phyloP scores from a whole-genome alignment of 2,797 vertebrate species.

The Tiaroga cobitis region DNA sequence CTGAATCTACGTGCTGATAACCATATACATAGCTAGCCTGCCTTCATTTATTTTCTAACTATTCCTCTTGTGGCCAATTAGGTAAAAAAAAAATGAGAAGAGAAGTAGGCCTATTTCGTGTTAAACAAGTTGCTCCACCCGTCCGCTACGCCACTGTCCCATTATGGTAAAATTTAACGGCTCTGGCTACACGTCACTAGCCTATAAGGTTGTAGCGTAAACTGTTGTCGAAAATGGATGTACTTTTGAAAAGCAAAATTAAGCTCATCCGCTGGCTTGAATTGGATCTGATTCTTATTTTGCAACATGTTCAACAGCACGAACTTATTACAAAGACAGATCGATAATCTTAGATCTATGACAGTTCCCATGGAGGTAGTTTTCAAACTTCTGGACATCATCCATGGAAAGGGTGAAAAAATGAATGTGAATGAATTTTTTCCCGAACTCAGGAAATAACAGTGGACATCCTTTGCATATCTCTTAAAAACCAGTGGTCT shows the following conservation, averaged over 20 bases:
- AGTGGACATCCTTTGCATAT: background rate
- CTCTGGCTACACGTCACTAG: background rate
- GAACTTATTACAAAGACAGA: constrained; percentile 26
- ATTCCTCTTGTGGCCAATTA: no score
- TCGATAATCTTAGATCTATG: constrained; percentile 10
- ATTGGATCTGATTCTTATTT: background rate
- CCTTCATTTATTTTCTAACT: no score
- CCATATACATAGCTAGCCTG: no score
- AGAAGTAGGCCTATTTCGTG: no score
- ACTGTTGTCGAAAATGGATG: background rate
- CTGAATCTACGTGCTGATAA: no score
- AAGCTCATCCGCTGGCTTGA: constrained; percentile 47
- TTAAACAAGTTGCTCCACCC: no score
- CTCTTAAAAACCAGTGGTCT: background rate
- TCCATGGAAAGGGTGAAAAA: constrained; percentile 11
- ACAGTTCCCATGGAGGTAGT: background rate
- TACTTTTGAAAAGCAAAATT: constrained; percentile 14
- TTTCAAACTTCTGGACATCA: constrained; percentile 51
- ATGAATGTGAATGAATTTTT: constrained; percentile 51
- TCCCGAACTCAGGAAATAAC: constrained; percentile 43
- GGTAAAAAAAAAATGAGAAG: no score
- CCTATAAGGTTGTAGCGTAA: background rate
- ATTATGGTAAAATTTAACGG: no score
- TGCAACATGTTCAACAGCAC: constrained; percentile 47
- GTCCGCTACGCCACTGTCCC: no score